Percentiles rank a stretch among this genome's conserved stretches.
Evolutionary conservation across 2,113 vertebrate genomes (phyloP).

Genomic region (Burhinus oedicnemus): DNA sequence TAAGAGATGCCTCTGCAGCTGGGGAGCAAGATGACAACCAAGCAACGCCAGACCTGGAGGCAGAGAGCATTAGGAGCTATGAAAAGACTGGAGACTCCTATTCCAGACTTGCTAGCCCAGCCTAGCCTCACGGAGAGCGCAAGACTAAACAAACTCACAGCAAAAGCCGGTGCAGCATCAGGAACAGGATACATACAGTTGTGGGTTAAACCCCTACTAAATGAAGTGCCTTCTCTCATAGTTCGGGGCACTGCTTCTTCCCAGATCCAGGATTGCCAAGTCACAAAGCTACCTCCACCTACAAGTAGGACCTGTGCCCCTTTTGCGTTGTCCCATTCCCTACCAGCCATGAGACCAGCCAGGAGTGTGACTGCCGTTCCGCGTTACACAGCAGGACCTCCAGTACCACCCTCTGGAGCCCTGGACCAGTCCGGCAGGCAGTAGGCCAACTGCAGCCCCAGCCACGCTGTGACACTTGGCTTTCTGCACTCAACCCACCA

Average conservation of each 20-base stretch:
- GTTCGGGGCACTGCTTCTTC: not conserved
- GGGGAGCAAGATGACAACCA: not conserved
- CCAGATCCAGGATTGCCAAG: not conserved
- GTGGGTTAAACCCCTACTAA: not conserved
- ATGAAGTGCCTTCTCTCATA: not conserved
- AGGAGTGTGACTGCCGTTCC: not conserved
- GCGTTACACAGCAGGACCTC: rapidly evolving
- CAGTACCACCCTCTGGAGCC: rapidly evolving
- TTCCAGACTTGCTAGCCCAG: not conserved
- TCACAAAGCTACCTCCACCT: not conserved
- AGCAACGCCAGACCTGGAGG: not conserved
- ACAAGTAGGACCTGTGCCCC: not conserved
- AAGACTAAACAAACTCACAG: not conserved
- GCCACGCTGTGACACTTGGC: too few relatives aligned
- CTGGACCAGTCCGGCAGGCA: not conserved
- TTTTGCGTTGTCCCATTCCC: not conserved
- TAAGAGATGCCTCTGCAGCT: not conserved
- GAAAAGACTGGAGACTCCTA: not conserved
- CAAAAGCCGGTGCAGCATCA: not conserved
- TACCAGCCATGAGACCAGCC: not conserved
- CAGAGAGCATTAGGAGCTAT: not conserved
- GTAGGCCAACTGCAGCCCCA: not conserved
- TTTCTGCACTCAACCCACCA: not conserved
- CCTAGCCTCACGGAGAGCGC: not conserved
- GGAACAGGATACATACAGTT: rapidly evolving